Base-by-base conservation (phyloP, 2,797 vertebrate genomes). In the Malurus leucopterus region DNA sequence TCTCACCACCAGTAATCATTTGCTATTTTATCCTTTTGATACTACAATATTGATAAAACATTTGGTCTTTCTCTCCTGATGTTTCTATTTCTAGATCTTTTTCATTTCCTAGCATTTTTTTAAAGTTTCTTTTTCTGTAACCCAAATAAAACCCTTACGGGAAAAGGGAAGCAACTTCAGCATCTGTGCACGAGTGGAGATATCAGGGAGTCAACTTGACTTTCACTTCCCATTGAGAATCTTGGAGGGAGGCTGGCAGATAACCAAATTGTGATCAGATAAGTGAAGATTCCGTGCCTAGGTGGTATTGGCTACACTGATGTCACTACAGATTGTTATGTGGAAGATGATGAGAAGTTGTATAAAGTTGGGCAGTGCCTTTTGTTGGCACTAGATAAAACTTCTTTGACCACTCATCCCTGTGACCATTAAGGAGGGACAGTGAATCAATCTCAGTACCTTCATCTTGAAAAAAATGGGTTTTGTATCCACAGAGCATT, bases 191-290 rank as follows among this genome's bases (percentile, higher is more conserved):
- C 27, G 20, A 38, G 29, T 43, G 74, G 57, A 69, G 63, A 62
- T 73, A 63, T 71, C 50, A 80, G 55, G 51, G 88, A 47, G 40
- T 79, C 59, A 26, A 13, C 59, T 50, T 57, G 47, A 83, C 72
- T 95, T 94, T 95, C 92, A 83, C 72, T 95, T 95, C 91, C 86
- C 40, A 21, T 24, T 91, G 53, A 82, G 77, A 64, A 64, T 41
- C 4, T 24, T 71, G 72, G 44, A 51, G 51, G 67, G 59, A 72
- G 12, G 11, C 80, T 75, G 34, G 20, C 75, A 87, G 59, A 76
- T 49, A 82, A 9, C 49, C 62, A 61, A 15, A 40, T 3, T 78
- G 24, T 8, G 2, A n/a, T 38, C 34, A 71, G 27, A 6, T 38
- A 41, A 57, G 47, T 62, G 65, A 89, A 51, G 36, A 53, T 55